These are phyloP conservation scores for Criorhina ranunculi DNA, from an alignment of 2,888 invertebrate species.

Conservation along the genomic window DNA sequence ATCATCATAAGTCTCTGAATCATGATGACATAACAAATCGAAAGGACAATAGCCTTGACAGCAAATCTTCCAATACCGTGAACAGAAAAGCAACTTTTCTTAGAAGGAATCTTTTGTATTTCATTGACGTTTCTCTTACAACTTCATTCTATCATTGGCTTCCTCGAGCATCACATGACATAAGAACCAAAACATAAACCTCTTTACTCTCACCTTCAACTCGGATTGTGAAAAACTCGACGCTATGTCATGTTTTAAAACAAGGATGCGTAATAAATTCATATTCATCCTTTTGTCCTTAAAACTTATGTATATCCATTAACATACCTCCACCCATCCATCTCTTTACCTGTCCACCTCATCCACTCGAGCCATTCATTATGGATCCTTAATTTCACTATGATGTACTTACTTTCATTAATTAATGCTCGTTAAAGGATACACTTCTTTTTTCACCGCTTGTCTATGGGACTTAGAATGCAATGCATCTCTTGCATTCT, in stretches of 20 bases:
- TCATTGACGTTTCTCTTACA: no score
- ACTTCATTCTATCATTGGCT: no score
- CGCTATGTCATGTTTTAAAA: slow-evolving; percentile 19
- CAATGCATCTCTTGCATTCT: slow-evolving; percentile 19
- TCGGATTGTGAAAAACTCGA: slow-evolving; percentile 5
- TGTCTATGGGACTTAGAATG: slow-evolving; percentile 2
- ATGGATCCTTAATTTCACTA: slow-evolving; percentile 73
- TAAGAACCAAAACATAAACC: no score
- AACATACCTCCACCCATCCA: not conserved
- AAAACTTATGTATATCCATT: slow-evolving; percentile 25
- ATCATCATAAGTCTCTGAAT: no score
- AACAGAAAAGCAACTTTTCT: no score
- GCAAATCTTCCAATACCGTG: no score
- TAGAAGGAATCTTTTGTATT: no score
- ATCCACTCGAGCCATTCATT: slow-evolving; percentile 41
- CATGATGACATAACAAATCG: no score
- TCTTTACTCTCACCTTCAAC: slow-evolving; percentile 35
- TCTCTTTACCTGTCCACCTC: no score
- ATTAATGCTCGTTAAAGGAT: slow-evolving; percentile 73
- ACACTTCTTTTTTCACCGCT: slow-evolving; percentile 42
- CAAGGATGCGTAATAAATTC: slow-evolving; percentile 61
- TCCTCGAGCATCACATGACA: no score
- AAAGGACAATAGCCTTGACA: no score
- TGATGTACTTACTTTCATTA: slow-evolving; percentile 75
- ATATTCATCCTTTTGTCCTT: slow-evolving; percentile 46